Conservation (phyloP, 2,113 vertebrate genomes). For the Festucalex cinctus region DNA sequence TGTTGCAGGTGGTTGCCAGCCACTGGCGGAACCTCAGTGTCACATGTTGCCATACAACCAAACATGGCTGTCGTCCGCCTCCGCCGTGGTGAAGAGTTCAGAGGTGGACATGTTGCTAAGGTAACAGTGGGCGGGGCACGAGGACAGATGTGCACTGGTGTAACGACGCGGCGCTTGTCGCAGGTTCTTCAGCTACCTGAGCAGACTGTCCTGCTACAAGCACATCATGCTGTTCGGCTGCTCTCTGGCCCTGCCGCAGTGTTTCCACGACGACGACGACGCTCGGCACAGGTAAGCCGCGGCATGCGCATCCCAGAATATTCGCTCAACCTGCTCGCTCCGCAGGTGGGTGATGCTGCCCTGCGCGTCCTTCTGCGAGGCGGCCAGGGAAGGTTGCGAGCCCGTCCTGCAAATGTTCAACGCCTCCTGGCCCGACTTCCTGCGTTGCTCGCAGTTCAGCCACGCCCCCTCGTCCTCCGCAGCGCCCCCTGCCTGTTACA, state of each 20-base stretch:
- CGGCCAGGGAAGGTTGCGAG: constrained; percentile 88
- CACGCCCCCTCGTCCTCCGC: constrained; percentile 54
- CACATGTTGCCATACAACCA: constrained; percentile 89
- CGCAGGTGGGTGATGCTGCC: constrained; percentile 75
- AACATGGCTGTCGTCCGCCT: constrained; percentile 72
- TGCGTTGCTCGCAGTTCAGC: constrained; percentile 89
- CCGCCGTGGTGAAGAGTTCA: constrained; percentile 79
- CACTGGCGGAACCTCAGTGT: constrained; percentile 81
- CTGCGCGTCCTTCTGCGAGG: constrained; percentile 89
- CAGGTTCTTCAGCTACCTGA: constrained; percentile 94
- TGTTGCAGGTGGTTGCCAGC: constrained; percentile 76
- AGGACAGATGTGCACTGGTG: not conserved
- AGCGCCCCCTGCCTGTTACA: constrained; percentile 73
- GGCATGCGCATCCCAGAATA: not conserved
- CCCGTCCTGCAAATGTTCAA: constrained; percentile 90
- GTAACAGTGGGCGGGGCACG: constrained; percentile 22
- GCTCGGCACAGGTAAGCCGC: constrained; percentile 37
- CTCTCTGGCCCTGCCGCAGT: constrained; percentile 88
- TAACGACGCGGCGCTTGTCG: not conserved
- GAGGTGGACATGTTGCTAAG: constrained; percentile 89
- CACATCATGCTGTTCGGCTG: constrained; percentile 98
- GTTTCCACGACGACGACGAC: constrained; percentile 66
- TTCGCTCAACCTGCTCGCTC: not conserved
- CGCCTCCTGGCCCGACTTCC: constrained; percentile 89
- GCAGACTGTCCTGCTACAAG: constrained; percentile 86